A percentile compares a stretch with the other conserved stretches of the same genome.
Evolutionary conservation across 64 coral and sea anemone species (phyloP).

Genomic region (Montipora sp.): DNA sequence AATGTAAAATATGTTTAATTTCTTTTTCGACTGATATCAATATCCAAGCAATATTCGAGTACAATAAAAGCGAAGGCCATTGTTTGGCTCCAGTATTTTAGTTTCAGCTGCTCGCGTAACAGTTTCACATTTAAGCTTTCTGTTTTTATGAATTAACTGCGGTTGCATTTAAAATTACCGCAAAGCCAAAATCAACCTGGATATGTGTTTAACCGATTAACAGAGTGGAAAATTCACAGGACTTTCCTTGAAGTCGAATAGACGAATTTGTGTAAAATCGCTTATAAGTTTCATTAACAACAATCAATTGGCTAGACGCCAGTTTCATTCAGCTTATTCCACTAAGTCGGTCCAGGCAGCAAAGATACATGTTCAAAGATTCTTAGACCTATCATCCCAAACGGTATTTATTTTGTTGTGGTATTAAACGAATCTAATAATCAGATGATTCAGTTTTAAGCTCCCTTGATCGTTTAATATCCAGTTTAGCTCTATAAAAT

Average conservation of each 20-base stretch:
- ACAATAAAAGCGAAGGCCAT: neutral
- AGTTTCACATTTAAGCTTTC: neutral
- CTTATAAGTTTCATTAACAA: too few relatives aligned
- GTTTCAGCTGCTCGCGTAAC: neutral
- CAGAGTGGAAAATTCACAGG: too few relatives aligned
- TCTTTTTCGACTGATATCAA: neutral
- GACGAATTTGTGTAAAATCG: too few relatives aligned
- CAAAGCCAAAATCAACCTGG: neutral
- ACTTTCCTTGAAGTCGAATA: too few relatives aligned
- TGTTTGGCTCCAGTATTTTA: neutral
- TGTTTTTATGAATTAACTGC: neutral
- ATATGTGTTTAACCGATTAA: neutral
- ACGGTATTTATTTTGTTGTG: neutral
- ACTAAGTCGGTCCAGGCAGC: neutral
- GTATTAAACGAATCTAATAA: neutral
- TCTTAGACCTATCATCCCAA: too few relatives aligned
- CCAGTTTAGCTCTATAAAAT: neutral
- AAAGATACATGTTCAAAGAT: too few relatives aligned
- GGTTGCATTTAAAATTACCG: neutral
- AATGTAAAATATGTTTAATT: neutral
- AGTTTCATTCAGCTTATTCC: neutral
- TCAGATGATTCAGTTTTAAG: neutral
- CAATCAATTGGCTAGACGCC: neutral
- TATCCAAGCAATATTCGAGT: neutral
- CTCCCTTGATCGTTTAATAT: neutral